These are phyloP conservation scores for Percopsis transmontana DNA, from an alignment of 2,113 vertebrate genomes.

Conservation along the genomic window DNA sequence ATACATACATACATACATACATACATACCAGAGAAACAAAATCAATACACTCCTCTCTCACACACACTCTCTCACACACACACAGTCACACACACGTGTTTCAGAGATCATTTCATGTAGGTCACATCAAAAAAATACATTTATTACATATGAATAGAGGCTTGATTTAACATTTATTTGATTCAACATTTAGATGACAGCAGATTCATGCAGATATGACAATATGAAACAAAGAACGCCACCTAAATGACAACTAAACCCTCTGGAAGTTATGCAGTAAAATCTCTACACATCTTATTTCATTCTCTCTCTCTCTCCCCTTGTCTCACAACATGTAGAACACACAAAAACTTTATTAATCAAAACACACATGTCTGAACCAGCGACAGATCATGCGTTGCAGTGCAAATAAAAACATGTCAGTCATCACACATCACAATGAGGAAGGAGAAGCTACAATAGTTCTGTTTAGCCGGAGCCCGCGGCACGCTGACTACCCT, in stretches of 20 bases:
- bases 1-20: too few species aligned
- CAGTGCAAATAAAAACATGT: not conserved
- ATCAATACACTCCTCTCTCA: slow-evolving; percentile 30
- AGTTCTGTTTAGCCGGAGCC: not conserved
- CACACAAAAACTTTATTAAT: not conserved
- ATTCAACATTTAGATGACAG: slow-evolving; percentile 24
- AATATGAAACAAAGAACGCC: not conserved
- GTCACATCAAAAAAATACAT: slow-evolving; percentile 44
- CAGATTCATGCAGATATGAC: slow-evolving; percentile 33
- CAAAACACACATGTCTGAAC: not conserved
- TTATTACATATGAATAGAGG: slow-evolving; percentile 42
- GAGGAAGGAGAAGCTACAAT: too few species aligned
- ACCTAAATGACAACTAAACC: not conserved
- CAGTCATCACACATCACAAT: not conserved
- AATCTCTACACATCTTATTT: slow-evolving; percentile 7
- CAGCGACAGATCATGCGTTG: slow-evolving; percentile 8
- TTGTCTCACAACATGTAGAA: not conserved
- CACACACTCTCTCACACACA: not conserved
- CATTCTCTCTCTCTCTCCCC: not conserved
- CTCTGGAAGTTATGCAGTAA: slow-evolving; percentile 3
- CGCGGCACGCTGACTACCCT: too few species aligned
- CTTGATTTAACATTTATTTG: slow-evolving; percentile 30
- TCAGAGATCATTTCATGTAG: slow-evolving; percentile 3
- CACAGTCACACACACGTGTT: not conserved
- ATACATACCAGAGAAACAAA: slow-evolving; percentile 18